Conservation (phyloP, 2,888 invertebrate genomes). For the Eristalis tenax region DNA sequence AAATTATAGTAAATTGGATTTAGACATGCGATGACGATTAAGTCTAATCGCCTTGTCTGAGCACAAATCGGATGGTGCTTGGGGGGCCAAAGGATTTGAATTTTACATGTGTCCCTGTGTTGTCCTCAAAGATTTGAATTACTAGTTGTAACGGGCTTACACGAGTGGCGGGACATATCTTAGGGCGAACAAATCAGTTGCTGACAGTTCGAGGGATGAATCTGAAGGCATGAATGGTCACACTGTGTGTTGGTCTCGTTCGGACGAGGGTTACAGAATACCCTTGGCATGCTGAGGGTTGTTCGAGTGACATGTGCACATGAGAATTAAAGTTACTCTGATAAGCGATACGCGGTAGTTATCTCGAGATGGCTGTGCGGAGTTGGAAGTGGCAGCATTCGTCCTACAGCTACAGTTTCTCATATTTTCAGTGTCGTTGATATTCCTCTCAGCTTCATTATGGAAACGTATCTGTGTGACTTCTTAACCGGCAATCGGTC, state of each 20-base stretch:
- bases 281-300: too few relatives aligned
- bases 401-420: too few relatives aligned
- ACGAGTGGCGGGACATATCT: neutral
- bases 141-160: neutral
- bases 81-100: neutral
- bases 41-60: slow-evolving; percentile 21
- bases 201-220: neutral
- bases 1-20: slow-evolving; percentile 41
- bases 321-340: too few relatives aligned
- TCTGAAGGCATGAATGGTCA: neutral
- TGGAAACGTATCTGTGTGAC: too few relatives aligned
- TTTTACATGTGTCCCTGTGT: neutral
- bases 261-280: too few relatives aligned
- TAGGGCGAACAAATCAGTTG: neutral
- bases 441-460: too few relatives aligned
- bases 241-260: neutral
- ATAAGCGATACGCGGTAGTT: too few relatives aligned
- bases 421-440: too few relatives aligned
- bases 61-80: neutral
- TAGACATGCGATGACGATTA: slow-evolving; percentile 54
- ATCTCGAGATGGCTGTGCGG: too few relatives aligned
- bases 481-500: too few relatives aligned
- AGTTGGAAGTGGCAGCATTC: too few relatives aligned
- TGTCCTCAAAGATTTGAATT: neutral
- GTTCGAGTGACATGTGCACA: too few relatives aligned